Evolutionary conservation across 30 jellyfish, hydroid and myxozoan genomes (phyloP), one percentile per base, ranked within the genome.

Genomic region (Thelohanellus kitauei): DNA sequence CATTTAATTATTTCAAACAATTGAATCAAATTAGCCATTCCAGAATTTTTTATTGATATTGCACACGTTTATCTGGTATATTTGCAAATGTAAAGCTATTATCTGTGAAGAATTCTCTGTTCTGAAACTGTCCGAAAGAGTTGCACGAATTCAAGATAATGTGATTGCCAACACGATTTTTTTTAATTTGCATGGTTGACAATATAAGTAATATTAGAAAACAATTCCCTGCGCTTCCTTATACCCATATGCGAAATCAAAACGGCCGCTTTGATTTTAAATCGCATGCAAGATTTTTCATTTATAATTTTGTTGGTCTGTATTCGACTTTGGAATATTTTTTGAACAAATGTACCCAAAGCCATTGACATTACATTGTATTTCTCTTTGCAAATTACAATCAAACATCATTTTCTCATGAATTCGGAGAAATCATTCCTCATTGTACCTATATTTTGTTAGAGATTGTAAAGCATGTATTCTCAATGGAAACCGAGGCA

Each of bases 211-310:
- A 40, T 22, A 22, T 17, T 12, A 43, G 12, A 37, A 39, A 60
- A 3, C 67, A 41, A 41, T 60, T 60, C 14, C 84, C 84, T 24
- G 84, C 53, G 2, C n/a, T n/a, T 66, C 83, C 2, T 56, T 78
- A n/a, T 73, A 78, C 20, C 44, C 84, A 53, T 60, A 73, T n/a
- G n/a, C n/a, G n/a, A n/a, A 30, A 10, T 10, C 11, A 30, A 30
- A 10, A 10, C 38, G 11, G n/a, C 38, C 38, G 11, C n/a, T n/a
- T 30, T n/a, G 12, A 30, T 30, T 30, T 30, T 10, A 30, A 4
- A 18, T 21, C 4, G 46, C 6, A 8, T 14, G 8, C 8, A 41
- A 8, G 6, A 41, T 8, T 5, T 41, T 44, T 4, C 4, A n/a
- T n/a, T n/a, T n/a, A 10, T 6, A 14, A n/a, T 44, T 5, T 41